These are phyloP conservation scores for Labeo calbasu DNA, from an alignment of 2,797 vertebrate species.

Conservation along the genomic window DNA sequence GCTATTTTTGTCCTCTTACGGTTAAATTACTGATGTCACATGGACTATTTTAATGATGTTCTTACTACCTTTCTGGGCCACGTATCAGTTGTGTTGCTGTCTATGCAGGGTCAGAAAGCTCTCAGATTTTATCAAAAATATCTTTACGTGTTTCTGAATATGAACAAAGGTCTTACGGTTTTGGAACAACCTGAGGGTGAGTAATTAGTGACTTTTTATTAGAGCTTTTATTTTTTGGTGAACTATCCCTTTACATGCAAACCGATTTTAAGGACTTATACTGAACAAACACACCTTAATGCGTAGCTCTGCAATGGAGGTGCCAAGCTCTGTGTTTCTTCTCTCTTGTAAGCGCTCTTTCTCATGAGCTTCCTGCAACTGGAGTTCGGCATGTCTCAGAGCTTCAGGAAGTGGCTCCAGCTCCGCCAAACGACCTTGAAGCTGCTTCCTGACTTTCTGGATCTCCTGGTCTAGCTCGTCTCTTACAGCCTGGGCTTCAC, in stretches of 20 bases:
- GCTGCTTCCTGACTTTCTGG: conserved; percentile 81
- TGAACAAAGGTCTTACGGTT: neutral
- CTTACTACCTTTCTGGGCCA: too few species aligned
- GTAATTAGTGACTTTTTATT: too few species aligned
- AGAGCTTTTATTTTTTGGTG: neutral
- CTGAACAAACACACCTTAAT: conserved; percentile 78
- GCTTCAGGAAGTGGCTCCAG: conserved; percentile 89
- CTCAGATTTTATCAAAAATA: too few species aligned
- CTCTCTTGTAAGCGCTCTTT: conserved; percentile 83
- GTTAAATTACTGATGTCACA: too few species aligned
- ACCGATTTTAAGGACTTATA: neutral
- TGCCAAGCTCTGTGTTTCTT: conserved; percentile 82
- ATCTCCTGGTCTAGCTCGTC: conserved; percentile 82
- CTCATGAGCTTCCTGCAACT: conserved; percentile 85
- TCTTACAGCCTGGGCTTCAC: conserved; percentile 77
- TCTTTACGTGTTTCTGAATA: too few species aligned
- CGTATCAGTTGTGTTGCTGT: too few species aligned
- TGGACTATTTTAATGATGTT: too few species aligned
- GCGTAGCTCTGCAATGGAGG: conserved; percentile 82
- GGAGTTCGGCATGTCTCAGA: conserved; percentile 79
- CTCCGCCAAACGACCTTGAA: conserved; percentile 81
- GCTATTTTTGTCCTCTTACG: too few species aligned
- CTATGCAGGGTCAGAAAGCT: too few species aligned
- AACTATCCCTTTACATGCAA: neutral
- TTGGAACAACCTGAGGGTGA: neutral